phyloP scores from a whole-genome alignment of 2,888 invertebrate species.

The Pammene fasciana region DNA sequence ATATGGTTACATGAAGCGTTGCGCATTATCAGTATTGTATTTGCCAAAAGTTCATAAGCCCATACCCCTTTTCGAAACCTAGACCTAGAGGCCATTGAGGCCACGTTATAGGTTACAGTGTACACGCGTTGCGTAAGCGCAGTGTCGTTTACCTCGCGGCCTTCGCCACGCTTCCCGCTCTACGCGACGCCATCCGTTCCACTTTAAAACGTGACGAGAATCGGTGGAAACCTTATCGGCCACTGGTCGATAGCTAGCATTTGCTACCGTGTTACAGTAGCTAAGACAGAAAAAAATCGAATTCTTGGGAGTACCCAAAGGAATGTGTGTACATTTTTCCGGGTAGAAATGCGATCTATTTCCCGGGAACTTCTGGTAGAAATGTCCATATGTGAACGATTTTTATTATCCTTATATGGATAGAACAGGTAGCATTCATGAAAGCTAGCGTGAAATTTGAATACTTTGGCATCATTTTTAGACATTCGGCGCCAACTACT shows the following conservation, averaged over 20 bases:
- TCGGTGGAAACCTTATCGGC: slow-evolving; percentile 36
- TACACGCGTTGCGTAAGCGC: slow-evolving; percentile 66
- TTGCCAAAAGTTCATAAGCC: background rate
- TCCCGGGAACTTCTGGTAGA: too few species aligned
- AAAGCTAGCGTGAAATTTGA: too few species aligned
- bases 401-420: too few species aligned
- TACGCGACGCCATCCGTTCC: slow-evolving; percentile 53
- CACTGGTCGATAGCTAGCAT: slow-evolving; percentile 20
- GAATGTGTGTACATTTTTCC: too few species aligned
- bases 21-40: too few species aligned
- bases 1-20: too few species aligned
- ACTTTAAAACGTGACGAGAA: slow-evolving; percentile 46
- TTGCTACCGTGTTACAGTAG: background rate
- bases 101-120: slow-evolving; percentile 29
- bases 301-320: too few species aligned
- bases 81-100: slow-evolving; percentile 16
- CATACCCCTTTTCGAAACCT: slow-evolving; percentile 10
- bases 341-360: too few species aligned
- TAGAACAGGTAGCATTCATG: too few species aligned
- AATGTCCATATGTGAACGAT: too few species aligned
- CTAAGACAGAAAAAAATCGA: background rate
- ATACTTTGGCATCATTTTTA: too few species aligned
- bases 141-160: slow-evolving; percentile 78
- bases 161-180: slow-evolving; percentile 70
- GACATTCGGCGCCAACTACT: too few species aligned